These are phyloP conservation scores for Pluvialis apricaria DNA, from an alignment of 2,113 vertebrate species.

Conservation along the genomic window DNA sequence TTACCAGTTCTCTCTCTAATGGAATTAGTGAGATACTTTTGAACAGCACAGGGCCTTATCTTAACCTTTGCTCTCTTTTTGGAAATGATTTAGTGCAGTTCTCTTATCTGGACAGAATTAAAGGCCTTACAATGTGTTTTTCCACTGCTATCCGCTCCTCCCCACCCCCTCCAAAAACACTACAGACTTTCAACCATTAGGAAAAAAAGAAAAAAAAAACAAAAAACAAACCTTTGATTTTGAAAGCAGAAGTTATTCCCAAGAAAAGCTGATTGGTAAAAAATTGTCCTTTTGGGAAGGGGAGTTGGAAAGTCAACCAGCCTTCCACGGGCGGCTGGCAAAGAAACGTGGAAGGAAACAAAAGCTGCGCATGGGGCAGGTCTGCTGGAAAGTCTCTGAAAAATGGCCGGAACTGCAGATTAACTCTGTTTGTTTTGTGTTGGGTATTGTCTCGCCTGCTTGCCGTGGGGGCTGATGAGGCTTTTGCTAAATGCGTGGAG, in stretches of 20 bases:
- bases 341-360: neutral
- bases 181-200: neutral
- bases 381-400: neutral
- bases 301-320: neutral
- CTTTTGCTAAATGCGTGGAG: neutral
- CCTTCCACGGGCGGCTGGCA: neutral
- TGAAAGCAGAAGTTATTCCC: neutral
- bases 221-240: neutral
- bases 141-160: neutral
- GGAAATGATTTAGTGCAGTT: slow-evolving; percentile 30
- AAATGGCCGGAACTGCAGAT: neutral
- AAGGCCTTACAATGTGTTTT: neutral
- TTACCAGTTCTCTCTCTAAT: neutral
- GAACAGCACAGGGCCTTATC: neutral
- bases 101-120: slow-evolving; percentile 41
- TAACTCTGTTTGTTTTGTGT: neutral
- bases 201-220: neutral
- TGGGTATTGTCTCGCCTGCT: neutral
- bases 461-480: neutral
- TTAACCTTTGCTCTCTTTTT: slow-evolving; percentile 35
- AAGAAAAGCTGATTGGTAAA: neutral
- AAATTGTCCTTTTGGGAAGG: neutral
- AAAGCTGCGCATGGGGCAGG: neutral
- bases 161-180: neutral
- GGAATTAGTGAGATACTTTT: slow-evolving; percentile 18